These are phyloP conservation scores for Hyles lineata DNA, from an alignment of 2,888 invertebrate genomes.

Conservation along the genomic window DNA sequence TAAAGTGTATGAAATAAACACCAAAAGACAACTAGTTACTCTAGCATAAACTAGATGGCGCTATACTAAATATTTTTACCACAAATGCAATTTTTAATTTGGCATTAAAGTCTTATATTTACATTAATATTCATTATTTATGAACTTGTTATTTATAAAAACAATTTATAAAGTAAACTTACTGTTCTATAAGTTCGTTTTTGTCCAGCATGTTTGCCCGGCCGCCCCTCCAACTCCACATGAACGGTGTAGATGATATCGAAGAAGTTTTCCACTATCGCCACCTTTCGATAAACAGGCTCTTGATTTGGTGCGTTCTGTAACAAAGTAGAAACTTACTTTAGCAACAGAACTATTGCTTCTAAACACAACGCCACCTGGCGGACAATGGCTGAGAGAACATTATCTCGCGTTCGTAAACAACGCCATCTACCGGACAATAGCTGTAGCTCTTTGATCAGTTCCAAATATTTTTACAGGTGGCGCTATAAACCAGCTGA, in stretches of 20 bases:
- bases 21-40: conserved; percentile 24
- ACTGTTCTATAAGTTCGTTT: conserved; percentile 98
- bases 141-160: background rate
- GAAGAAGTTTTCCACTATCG: conserved; percentile 98
- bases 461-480: background rate
- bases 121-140: background rate
- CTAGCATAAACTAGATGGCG: conserved; percentile 42
- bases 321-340: conserved; percentile 66
- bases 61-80: conserved; percentile 5
- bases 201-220: conserved; percentile 98
- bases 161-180: conserved; percentile 66
- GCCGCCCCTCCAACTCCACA: conserved; percentile 95
- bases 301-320: conserved; percentile 89
- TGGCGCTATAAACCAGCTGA: background rate
- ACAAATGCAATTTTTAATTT: too few species aligned
- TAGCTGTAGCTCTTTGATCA: background rate
- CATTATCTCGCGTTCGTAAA: background rate
- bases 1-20: background rate
- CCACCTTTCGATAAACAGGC: conserved; percentile 94
- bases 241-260: conserved; percentile 98
- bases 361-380: background rate
- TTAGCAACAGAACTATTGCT: conserved; percentile 3
- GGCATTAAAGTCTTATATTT: background rate
- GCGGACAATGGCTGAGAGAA: background rate
- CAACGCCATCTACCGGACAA: conserved; percentile 50